Evolutionary conservation across 2,797 vertebrate species (phyloP).

Genomic region (Pipistrellus pipistrellus): DNA sequence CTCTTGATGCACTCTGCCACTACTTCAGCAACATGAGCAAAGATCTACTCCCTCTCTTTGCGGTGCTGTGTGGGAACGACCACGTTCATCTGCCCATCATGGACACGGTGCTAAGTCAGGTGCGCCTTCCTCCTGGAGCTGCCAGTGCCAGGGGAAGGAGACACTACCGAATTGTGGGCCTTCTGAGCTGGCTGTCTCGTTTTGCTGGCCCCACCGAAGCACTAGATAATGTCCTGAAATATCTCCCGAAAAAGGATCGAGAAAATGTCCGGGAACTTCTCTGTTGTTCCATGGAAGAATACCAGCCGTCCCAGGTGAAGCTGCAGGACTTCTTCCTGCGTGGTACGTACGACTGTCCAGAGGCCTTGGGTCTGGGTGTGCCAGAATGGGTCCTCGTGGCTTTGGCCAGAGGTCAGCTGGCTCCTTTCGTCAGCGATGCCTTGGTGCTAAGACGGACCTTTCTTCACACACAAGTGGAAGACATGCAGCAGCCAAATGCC

Average conservation of each 20-base stretch:
- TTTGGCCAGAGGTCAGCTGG: conserved; percentile 89
- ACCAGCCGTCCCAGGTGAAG: conserved; percentile 89
- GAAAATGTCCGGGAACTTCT: conserved; percentile 88
- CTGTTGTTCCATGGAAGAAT: conserved; percentile 91
- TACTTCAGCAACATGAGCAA: conserved; percentile 90
- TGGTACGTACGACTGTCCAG: conserved; percentile 75
- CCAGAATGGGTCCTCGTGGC: conserved; percentile 90
- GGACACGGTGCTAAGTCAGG: conserved; percentile 88
- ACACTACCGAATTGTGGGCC: conserved; percentile 88
- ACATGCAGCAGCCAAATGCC: conserved; percentile 91
- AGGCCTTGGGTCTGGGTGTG: conserved; percentile 79
- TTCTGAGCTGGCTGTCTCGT: conserved; percentile 93
- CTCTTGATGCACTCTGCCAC: conserved; percentile 89
- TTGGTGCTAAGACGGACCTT: conserved; percentile 91
- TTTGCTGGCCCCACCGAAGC: conserved; percentile 90
- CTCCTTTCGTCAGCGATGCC: conserved; percentile 91
- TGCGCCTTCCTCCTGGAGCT: conserved; percentile 75
- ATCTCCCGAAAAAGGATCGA: conserved; percentile 86
- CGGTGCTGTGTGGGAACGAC: conserved; percentile 95
- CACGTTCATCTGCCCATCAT: conserved; percentile 87
- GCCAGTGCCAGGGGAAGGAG: conserved; percentile 75
- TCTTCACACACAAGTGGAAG: conserved; percentile 95
- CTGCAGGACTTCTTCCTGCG: conserved; percentile 91
- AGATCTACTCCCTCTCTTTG: conserved; percentile 93
- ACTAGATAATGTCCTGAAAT: conserved; percentile 88